A percentile compares a stretch with the other conserved stretches of the same genome.
phyloP scores from a whole-genome alignment of 2,888 invertebrate genomes.

The Agrilus mali region DNA sequence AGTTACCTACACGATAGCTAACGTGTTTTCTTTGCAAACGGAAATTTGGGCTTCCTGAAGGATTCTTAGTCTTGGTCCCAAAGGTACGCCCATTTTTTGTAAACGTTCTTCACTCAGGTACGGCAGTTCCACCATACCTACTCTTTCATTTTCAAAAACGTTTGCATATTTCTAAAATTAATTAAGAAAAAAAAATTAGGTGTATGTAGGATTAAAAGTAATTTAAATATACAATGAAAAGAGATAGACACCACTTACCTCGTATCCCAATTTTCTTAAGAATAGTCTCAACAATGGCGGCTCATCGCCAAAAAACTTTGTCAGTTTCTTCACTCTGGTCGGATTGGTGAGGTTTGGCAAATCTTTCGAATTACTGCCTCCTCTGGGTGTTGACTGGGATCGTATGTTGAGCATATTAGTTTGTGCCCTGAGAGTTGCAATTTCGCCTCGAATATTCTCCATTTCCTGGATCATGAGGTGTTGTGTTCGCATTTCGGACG shows the following conservation, averaged over 20 bases:
- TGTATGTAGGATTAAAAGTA: too few relatives aligned
- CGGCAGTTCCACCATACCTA: constrained; percentile 82
- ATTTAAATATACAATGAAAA: too few relatives aligned
- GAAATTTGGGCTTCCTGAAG: constrained; percentile 71
- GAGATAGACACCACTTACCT: too few relatives aligned
- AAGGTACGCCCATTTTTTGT: constrained; percentile 78
- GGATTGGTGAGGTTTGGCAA: constrained; percentile 72
- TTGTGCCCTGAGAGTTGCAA: constrained; percentile 61
- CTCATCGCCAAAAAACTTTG: constrained; percentile 89
- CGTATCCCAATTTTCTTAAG: constrained; percentile 82
- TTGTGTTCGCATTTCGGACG: constrained; percentile 83
- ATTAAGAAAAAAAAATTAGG: constrained; percentile 9
- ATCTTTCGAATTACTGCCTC: constrained; percentile 38
- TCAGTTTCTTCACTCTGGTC: constrained; percentile 73
- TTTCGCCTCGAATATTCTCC: constrained; percentile 74
- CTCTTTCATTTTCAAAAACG: constrained; percentile 72
- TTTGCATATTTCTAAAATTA: constrained; percentile 69
- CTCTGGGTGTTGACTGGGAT: constrained; percentile 54
- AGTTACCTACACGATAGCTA: constrained; percentile 44
- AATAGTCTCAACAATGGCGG: constrained; percentile 82
- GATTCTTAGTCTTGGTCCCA: constrained; percentile 78
- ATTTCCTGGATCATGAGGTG: constrained; percentile 83
- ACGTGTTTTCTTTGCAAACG: constrained; percentile 47
- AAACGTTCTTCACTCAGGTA: constrained; percentile 81
- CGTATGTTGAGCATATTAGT: constrained; percentile 47